Evolutionary conservation across 2,888 invertebrate genomes (phyloP).

Genomic region (Andrena trimmerana): DNA sequence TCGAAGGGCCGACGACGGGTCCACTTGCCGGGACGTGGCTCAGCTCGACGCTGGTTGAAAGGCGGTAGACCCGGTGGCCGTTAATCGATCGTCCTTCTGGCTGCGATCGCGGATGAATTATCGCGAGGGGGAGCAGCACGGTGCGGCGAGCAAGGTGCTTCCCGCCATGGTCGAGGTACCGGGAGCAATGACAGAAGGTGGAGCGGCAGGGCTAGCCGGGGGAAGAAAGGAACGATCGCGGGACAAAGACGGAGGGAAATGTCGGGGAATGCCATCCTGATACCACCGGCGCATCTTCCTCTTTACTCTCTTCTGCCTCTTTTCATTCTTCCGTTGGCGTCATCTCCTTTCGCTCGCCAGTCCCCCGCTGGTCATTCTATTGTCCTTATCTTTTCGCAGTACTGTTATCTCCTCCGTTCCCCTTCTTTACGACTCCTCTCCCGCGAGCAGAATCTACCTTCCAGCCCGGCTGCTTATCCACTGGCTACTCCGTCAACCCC

Average conservation of each 20-base stretch:
- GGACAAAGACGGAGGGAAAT: constrained; percentile 46
- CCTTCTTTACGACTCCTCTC: too few relatives aligned
- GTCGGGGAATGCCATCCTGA: constrained; percentile 54
- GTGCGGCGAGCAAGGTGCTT: constrained; percentile 61
- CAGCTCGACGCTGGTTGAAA: neutral
- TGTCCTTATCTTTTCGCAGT: constrained; percentile 4
- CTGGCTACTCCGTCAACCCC: neutral
- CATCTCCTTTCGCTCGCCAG: neutral
- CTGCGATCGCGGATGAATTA: constrained; percentile 31
- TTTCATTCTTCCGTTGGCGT: neutral
- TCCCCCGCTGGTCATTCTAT: constrained; percentile 13
- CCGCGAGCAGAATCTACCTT: neutral
- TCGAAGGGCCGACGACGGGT: too few relatives aligned
- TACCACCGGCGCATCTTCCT: constrained; percentile 32
- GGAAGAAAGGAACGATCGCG: constrained; percentile 34
- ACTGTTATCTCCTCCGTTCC: constrained; percentile 7
- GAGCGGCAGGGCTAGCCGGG: constrained; percentile 39
- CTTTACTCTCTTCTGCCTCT: constrained; percentile 12
- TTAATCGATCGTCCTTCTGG: constrained; percentile 23
- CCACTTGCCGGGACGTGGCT: neutral
- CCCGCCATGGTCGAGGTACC: constrained; percentile 39
- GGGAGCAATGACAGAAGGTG: constrained; percentile 54
- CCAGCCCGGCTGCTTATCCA: neutral
- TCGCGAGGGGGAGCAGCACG: constrained; percentile 18
- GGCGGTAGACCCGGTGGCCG: neutral